A percentile compares a stretch with the other conserved stretches of the same genome.
Conservation (phyloP, 1,140 invertebrate genomes). For the Steinernema feltiae region DNA sequence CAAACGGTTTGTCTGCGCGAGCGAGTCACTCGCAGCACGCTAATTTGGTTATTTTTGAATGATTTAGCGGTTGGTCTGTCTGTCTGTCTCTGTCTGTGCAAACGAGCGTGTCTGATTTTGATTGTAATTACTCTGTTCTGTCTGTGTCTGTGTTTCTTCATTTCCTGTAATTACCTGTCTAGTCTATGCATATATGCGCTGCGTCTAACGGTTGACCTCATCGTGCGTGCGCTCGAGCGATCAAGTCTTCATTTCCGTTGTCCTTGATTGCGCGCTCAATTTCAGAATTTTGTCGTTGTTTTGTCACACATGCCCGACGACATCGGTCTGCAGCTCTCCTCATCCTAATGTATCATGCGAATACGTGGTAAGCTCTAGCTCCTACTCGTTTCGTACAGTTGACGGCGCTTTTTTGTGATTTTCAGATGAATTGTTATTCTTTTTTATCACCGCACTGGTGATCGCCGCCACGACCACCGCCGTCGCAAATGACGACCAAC, state of each 20-base stretch:
- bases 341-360: slow-evolving; percentile 13
- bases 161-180: too few relatives aligned
- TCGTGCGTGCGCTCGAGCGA: not conserved
- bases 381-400: not conserved
- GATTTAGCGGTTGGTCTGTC: not conserved
- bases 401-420: too few relatives aligned
- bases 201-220: too few relatives aligned
- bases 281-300: not conserved
- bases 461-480: not conserved
- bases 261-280: not conserved
- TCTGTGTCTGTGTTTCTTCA: too few relatives aligned
- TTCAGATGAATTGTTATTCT: slow-evolving; percentile 4
- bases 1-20: not conserved
- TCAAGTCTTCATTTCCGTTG: not conserved
- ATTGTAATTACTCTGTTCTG: too few relatives aligned
- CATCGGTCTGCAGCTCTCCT: not conserved
- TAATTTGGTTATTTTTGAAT: too few relatives aligned
- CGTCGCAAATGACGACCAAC: too few relatives aligned
- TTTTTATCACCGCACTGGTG: not conserved
- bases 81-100: not conserved
- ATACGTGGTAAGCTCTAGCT: not conserved
- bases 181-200: too few relatives aligned
- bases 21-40: not conserved
- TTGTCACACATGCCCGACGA: not conserved
- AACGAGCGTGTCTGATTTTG: too few relatives aligned